Evolutionary conservation across 2,113 vertebrate genomes (phyloP).

Genomic region (Butorides virescens): DNA sequence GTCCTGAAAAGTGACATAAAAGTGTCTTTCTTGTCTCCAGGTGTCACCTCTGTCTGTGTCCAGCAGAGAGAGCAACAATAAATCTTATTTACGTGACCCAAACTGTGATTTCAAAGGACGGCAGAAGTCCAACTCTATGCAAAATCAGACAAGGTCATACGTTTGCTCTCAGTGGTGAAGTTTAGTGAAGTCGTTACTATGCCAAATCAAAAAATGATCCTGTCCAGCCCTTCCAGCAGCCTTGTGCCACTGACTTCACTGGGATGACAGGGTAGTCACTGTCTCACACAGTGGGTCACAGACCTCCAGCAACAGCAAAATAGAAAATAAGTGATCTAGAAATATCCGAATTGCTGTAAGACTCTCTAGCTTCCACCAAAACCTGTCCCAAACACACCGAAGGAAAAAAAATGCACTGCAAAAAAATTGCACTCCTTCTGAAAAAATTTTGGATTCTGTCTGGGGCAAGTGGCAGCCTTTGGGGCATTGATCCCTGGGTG

Average conservation of each 20-base stretch:
- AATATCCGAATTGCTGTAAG: not conserved
- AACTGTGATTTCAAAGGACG: not conserved
- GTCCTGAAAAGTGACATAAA: not conserved
- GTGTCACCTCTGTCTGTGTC: not conserved
- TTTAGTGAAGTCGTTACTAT: not conserved
- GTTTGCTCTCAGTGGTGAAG: not conserved
- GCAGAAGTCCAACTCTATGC: not conserved
- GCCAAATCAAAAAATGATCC: not conserved
- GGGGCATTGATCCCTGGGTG: rapidly evolving
- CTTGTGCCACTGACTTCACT: not conserved
- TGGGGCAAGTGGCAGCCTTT: not conserved
- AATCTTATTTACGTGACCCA: not conserved
- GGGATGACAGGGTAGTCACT: not conserved
- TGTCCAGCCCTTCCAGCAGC: not conserved
- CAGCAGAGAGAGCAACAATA: not conserved
- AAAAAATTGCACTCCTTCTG: not conserved
- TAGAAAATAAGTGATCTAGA: not conserved
- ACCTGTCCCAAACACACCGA: not conserved
- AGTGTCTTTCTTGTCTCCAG: not conserved
- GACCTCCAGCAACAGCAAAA: not conserved
- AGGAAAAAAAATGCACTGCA: not conserved
- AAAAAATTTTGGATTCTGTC: not conserved
- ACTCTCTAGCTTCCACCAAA: not conserved
- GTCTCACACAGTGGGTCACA: not conserved
- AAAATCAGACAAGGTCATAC: not conserved